Evolutionary conservation across 2,888 invertebrate species (phyloP).

Genomic region (Ormia ochracea): DNA sequence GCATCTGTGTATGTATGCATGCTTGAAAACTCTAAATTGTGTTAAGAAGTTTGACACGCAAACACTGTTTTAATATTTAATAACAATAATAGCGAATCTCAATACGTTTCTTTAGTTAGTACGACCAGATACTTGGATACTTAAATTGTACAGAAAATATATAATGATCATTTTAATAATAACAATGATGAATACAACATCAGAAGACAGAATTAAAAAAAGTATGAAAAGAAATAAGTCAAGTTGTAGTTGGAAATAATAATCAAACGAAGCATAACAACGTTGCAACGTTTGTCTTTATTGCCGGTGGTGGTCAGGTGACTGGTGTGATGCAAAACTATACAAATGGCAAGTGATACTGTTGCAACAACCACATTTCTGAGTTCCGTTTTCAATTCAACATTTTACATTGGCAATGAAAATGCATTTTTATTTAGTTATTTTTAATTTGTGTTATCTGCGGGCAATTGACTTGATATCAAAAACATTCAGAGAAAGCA

Average conservation of each 20-base stretch:
- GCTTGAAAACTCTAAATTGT: slow-evolving; percentile 27
- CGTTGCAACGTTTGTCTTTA: slow-evolving; percentile 44
- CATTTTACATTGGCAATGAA: slow-evolving; percentile 47
- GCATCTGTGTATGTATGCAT: too few relatives aligned
- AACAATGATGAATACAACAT: slow-evolving; percentile 23
- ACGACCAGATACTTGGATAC: neutral
- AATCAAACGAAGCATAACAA: slow-evolving; percentile 54
- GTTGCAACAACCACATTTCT: neutral
- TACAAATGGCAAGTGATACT: slow-evolving; percentile 10
- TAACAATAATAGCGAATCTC: slow-evolving; percentile 17
- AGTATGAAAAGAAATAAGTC: neutral
- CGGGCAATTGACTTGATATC: neutral
- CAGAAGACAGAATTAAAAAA: neutral
- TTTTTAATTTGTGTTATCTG: neutral
- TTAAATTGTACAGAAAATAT: neutral
- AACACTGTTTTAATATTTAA: slow-evolving; percentile 41
- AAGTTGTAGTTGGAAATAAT: slow-evolving; percentile 41
- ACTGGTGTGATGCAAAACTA: slow-evolving; percentile 24
- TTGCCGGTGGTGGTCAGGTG: slow-evolving; percentile 37
- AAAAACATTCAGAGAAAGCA: neutral
- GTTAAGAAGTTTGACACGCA: slow-evolving; percentile 54
- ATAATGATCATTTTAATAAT: slow-evolving; percentile 32
- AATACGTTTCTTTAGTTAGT: slow-evolving; percentile 18
- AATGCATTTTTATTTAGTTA: slow-evolving; percentile 21
- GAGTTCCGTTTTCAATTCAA: slow-evolving; percentile 1